Percentiles rank a stretch among this genome's conserved stretches.
Conservation (phyloP, 2,888 invertebrate species). For the Notodonta dromedarius region DNA sequence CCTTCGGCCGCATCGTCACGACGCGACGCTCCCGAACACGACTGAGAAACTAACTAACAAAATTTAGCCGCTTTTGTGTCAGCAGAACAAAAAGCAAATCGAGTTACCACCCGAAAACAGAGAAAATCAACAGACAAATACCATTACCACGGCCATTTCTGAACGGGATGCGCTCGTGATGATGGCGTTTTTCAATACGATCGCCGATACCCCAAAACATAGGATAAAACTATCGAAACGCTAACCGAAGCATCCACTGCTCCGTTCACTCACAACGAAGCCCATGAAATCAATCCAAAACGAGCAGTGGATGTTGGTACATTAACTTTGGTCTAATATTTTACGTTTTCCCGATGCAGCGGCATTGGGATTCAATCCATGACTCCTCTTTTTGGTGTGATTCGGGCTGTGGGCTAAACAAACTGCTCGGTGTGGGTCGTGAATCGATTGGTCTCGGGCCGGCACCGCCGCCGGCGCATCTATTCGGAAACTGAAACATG, state of each 20-base stretch:
- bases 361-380: constrained; percentile 69
- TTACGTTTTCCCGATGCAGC: constrained; percentile 12
- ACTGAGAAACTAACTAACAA: constrained; percentile 68
- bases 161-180: constrained; percentile 79
- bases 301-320: constrained; percentile 38
- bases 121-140: constrained; percentile 82
- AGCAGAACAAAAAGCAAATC: constrained; percentile 79
- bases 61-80: constrained; percentile 77
- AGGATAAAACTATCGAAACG: constrained; percentile 11
- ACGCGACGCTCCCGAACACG: constrained; percentile 58
- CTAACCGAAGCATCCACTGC: constrained; percentile 40
- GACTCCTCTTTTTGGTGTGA: constrained; percentile 74
- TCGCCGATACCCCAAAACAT: constrained; percentile 22
- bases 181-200: constrained; percentile 70
- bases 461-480: constrained; percentile 26
- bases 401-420: constrained; percentile 73
- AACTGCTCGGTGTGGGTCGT: constrained; percentile 65
- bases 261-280: background rate
- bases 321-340: constrained; percentile 3
- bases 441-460: constrained; percentile 74
- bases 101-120: constrained; percentile 80
- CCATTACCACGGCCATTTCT: constrained; percentile 80
- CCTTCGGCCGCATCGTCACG: constrained; percentile 61
- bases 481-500: constrained; percentile 49
- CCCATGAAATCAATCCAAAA: constrained; percentile 4